Conservation (phyloP, 2,113 vertebrate species). For the Carlito syrichta region DNA sequence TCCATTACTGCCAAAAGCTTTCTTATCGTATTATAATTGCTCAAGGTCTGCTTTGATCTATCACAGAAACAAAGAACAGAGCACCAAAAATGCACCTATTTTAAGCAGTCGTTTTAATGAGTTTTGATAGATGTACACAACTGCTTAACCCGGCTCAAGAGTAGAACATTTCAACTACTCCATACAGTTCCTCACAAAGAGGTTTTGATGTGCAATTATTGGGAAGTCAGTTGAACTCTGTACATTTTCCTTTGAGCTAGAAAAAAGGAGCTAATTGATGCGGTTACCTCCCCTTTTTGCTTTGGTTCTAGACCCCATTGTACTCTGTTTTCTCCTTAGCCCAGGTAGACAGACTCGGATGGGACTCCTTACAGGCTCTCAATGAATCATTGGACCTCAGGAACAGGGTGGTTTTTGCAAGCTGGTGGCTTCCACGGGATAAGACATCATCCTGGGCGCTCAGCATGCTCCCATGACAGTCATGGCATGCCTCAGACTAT, state of each 20-base stretch:
- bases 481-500: neutral
- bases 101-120: slow-evolving; percentile 12
- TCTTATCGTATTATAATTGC: too few species aligned
- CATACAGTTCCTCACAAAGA: neutral
- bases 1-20: too few species aligned
- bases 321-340: neutral
- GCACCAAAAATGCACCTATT: neutral
- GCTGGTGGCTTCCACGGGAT: neutral
- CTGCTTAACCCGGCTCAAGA: neutral
- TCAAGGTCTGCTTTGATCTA: too few species aligned
- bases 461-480: neutral
- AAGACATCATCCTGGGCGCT: neutral
- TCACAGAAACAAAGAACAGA: too few species aligned
- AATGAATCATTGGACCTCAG: neutral
- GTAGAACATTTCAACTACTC: neutral
- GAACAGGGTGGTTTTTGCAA: neutral
- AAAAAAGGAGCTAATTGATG: neutral
- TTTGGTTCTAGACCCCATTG: neutral
- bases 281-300: neutral
- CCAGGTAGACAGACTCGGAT: neutral
- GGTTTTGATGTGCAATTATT: neutral
- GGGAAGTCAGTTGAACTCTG: neutral
- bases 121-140: neutral
- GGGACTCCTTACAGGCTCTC: neutral
- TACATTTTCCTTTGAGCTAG: neutral